These are phyloP conservation scores for Halcyon malimbica DNA, from an alignment of 2,113 vertebrate genomes.

Conservation along the genomic window DNA sequence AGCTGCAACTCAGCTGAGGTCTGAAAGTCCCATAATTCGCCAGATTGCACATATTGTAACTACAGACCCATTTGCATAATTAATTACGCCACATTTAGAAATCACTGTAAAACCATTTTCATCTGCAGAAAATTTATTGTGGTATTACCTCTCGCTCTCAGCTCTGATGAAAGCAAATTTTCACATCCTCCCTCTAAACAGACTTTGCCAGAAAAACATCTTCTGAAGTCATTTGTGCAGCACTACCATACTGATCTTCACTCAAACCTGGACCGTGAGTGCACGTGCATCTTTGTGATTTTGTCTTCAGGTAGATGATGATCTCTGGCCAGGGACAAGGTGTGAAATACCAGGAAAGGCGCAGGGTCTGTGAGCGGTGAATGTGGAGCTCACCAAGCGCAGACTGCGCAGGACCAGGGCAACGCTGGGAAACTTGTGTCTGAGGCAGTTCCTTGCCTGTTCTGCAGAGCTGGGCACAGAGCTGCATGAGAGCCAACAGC, in stretches of 20 bases:
- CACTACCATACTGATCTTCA: rapidly evolving
- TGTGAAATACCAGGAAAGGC: neutral
- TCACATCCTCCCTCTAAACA: neutral
- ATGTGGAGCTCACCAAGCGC: rapidly evolving
- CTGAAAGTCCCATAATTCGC: neutral
- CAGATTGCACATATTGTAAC: neutral
- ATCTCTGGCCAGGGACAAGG: rapidly evolving
- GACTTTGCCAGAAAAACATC: neutral
- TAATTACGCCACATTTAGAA: neutral
- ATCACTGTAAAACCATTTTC: neutral
- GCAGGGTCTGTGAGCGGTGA: rapidly evolving
- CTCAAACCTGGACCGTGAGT: rapidly evolving
- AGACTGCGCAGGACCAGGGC: neutral
- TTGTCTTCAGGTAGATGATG: rapidly evolving
- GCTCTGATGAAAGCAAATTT: neutral
- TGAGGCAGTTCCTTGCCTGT: rapidly evolving
- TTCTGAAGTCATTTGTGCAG: neutral
- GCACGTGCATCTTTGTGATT: neutral
- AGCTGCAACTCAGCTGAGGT: neutral
- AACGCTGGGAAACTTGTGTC: rapidly evolving
- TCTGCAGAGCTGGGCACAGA: neutral
- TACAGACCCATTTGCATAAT: neutral
- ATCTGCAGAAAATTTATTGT: neutral
- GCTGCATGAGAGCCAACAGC: rapidly evolving
- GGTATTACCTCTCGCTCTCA: neutral